phyloP scores from a whole-genome alignment of 2,888 invertebrate genomes.

The Phyllotreta striolata region DNA sequence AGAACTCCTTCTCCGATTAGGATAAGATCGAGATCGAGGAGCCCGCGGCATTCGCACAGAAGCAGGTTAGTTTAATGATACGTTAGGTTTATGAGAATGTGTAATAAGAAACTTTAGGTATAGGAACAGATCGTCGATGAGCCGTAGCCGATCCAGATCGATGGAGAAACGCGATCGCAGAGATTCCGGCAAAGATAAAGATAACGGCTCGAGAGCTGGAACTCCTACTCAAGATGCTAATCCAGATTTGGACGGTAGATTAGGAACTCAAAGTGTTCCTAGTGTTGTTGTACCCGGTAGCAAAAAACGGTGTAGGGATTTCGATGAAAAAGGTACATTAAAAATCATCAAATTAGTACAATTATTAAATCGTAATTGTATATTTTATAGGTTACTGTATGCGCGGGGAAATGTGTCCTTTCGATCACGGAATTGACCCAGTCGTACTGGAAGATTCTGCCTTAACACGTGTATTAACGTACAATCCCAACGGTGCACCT shows the following conservation, averaged over 20 bases:
- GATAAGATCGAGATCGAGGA: slow-evolving; percentile 51
- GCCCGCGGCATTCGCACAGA: slow-evolving; percentile 49
- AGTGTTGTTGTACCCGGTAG: slow-evolving; percentile 60
- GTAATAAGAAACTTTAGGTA: slow-evolving; percentile 31
- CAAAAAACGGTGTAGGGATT: slow-evolving; percentile 84
- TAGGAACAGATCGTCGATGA: slow-evolving; percentile 44
- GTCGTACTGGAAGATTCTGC: slow-evolving; percentile 91
- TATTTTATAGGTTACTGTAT: slow-evolving; percentile 70
- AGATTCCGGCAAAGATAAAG: slow-evolving; percentile 58
- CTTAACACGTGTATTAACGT: slow-evolving; percentile 65
- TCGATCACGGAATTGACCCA: slow-evolving; percentile 96
- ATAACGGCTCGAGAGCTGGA: slow-evolving; percentile 55
- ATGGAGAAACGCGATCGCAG: slow-evolving; percentile 61
- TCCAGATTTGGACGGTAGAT: slow-evolving; percentile 65
- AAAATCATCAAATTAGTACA: not conserved
- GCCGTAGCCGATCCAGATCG: slow-evolving; percentile 61
- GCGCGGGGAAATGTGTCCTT: slow-evolving; percentile 95
- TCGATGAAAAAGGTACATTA: slow-evolving; percentile 72
- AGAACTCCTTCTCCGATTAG: slow-evolving; percentile 54
- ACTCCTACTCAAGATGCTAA: slow-evolving; percentile 68
- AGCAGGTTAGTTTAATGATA: slow-evolving; percentile 33
- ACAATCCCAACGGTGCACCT: slow-evolving; percentile 61
- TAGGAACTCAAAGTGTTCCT: slow-evolving; percentile 65
- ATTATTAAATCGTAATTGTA: not conserved
- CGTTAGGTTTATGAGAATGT: not conserved